A percentile compares a stretch with the other conserved stretches of the same genome.
phyloP scores from a whole-genome alignment of 2,888 invertebrate species.

The Blomia tropicalis region DNA sequence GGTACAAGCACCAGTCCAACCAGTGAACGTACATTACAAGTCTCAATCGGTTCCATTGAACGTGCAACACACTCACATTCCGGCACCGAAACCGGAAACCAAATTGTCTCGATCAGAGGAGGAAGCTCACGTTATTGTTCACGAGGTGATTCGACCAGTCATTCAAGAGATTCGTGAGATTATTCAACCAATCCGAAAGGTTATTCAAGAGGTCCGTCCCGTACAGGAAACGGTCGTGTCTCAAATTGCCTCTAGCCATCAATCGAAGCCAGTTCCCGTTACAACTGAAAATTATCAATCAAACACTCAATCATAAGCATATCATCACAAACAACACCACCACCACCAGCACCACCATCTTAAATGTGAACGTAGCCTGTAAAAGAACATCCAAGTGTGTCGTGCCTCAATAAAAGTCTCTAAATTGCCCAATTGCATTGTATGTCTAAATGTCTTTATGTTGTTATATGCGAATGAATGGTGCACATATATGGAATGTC shows the following conservation, averaged over 20 bases:
- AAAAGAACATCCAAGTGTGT: no score
- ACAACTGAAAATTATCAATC: background rate
- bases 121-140: background rate
- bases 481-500: no score
- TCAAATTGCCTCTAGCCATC: background rate
- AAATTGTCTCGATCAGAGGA: constrained; percentile 5
- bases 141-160: constrained; percentile 7
- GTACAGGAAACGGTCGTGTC: background rate
- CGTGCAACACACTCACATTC: constrained; percentile 14
- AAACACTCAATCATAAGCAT: background rate
- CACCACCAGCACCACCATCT: no score
- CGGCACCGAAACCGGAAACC: constrained; percentile 4
- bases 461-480: no score
- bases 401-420: no score
- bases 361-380: no score
- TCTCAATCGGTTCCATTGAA: constrained; percentile 10
- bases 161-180: constrained; percentile 13
- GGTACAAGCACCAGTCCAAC: constrained; percentile 3
- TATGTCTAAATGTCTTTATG: no score
- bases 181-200: constrained; percentile 1
- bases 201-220: constrained; percentile 2
- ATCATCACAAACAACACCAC: no score
- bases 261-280: no score
- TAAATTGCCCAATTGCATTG: no score
- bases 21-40: background rate